A percentile compares a stretch with the other conserved stretches of the same genome.
Conservation (phyloP, 1,140 invertebrate species). For the Diachasmimorpha longicaudata region DNA sequence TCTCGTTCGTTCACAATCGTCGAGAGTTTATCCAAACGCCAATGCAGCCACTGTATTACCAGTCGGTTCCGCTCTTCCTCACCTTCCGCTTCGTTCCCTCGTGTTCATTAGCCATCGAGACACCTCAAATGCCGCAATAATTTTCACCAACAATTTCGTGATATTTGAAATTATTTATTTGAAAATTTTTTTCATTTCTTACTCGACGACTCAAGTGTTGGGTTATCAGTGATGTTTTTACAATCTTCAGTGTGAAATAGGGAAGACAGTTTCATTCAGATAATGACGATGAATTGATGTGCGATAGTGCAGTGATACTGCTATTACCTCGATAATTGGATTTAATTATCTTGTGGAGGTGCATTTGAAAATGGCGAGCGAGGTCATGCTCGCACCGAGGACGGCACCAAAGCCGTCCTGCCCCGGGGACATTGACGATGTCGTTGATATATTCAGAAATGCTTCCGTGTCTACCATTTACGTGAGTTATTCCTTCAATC, state of each 20-base stretch:
- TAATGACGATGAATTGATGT: background rate
- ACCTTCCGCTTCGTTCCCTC: slow-evolving; percentile 36
- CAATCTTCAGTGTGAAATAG: too few species aligned
- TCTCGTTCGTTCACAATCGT: background rate
- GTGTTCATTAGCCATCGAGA: background rate
- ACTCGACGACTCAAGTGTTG: too few species aligned
- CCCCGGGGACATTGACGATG: slow-evolving; percentile 55
- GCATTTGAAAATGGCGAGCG: slow-evolving; percentile 41
- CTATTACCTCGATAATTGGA: background rate
- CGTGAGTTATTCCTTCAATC: slow-evolving; percentile 48
- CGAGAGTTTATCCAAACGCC: background rate
- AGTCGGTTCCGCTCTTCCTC: slow-evolving; percentile 41
- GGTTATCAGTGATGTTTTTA: too few species aligned
- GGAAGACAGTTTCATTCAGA: too few species aligned
- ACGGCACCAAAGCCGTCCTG: slow-evolving; percentile 48
- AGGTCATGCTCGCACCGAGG: slow-evolving; percentile 56
- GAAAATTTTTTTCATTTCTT: background rate
- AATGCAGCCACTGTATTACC: slow-evolving; percentile 28
- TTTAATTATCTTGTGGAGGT: background rate
- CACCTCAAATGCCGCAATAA: background rate
- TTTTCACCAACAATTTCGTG: background rate
- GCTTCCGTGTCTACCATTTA: slow-evolving; percentile 59
- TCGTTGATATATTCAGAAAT: slow-evolving; percentile 59
- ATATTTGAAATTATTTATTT: background rate
- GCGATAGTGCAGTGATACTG: background rate